Conservation (phyloP, 23 tunicate species). For the Halocynthia aurantium region DNA sequence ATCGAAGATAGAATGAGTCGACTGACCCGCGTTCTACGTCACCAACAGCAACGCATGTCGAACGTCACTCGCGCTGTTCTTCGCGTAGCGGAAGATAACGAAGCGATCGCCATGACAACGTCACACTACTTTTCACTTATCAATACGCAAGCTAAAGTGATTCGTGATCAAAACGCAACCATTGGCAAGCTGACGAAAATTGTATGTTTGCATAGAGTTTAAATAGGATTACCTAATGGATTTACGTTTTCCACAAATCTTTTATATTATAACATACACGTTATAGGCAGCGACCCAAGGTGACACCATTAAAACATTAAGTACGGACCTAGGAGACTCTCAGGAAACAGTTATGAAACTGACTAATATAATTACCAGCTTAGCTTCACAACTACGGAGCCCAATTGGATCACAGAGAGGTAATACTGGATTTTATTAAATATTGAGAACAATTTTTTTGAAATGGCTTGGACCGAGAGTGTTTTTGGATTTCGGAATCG, state of each 20-base stretch:
- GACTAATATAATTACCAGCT: conserved; percentile 62
- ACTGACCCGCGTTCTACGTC: conserved; percentile 32
- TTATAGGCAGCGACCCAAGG: conserved; percentile 30
- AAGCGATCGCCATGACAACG: conserved; percentile 46
- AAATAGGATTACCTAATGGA: too few relatives aligned
- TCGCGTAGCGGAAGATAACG: conserved; percentile 38
- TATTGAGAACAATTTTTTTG: too few relatives aligned
- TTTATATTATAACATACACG: neutral
- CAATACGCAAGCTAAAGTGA: conserved; percentile 43
- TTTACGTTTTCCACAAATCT: neutral
- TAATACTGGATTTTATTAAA: neutral
- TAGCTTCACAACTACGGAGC: conserved; percentile 50
- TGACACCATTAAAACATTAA: conserved; percentile 19
- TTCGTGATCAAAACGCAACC: conserved; percentile 63
- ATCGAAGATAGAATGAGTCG: conserved; percentile 41
- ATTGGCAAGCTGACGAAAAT: conserved; percentile 14
- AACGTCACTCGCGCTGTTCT: conserved; percentile 38
- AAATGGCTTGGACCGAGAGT: too few relatives aligned
- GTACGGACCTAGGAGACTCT: conserved; percentile 37
- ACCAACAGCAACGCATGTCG: conserved; percentile 35
- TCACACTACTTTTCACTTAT: conserved; percentile 47
- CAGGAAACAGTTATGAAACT: conserved; percentile 73
- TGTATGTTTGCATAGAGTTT: conserved; percentile 10
- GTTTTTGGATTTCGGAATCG: too few relatives aligned
- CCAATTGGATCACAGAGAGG: conserved; percentile 43